These are phyloP conservation scores for Falco punctatus DNA, from an alignment of 2,113 vertebrate species.

Conservation along the genomic window DNA sequence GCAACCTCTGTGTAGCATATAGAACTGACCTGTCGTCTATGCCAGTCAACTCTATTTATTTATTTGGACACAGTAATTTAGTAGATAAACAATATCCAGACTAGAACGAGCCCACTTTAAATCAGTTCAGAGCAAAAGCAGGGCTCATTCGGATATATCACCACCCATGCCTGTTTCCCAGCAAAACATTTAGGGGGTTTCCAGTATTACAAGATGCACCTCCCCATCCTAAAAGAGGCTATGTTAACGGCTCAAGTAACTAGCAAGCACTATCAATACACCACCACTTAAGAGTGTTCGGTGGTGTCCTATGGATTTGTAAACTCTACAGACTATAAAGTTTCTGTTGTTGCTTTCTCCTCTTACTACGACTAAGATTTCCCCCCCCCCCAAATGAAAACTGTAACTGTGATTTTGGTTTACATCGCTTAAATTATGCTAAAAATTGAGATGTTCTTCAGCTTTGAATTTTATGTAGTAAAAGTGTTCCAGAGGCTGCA, in stretches of 20 bases:
- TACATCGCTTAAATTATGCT: not conserved
- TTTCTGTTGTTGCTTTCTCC: not conserved
- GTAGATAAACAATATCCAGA: not conserved
- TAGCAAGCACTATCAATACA: not conserved
- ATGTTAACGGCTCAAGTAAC: not conserved
- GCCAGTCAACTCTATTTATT: not conserved
- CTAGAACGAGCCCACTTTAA: not conserved
- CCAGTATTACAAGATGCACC: not conserved
- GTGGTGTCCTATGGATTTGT: not conserved
- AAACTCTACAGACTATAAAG: not conserved
- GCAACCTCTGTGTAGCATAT: not conserved
- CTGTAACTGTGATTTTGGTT: not conserved
- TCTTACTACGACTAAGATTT: too few species aligned
- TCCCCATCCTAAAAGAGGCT: not conserved
- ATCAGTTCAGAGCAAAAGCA: not conserved
- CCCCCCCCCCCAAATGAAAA: not conserved
- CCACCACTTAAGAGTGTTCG: fast-evolving
- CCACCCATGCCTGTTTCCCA: not conserved
- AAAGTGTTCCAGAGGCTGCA: not conserved
- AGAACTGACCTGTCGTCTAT: not conserved
- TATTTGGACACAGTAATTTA: not conserved
- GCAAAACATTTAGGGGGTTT: not conserved
- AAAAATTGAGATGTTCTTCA: not conserved
- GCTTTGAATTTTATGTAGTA: not conserved
- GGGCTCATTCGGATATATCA: not conserved